Base-by-base conservation (phyloP, 2,888 invertebrate genomes). In the Acleris literana region DNA sequence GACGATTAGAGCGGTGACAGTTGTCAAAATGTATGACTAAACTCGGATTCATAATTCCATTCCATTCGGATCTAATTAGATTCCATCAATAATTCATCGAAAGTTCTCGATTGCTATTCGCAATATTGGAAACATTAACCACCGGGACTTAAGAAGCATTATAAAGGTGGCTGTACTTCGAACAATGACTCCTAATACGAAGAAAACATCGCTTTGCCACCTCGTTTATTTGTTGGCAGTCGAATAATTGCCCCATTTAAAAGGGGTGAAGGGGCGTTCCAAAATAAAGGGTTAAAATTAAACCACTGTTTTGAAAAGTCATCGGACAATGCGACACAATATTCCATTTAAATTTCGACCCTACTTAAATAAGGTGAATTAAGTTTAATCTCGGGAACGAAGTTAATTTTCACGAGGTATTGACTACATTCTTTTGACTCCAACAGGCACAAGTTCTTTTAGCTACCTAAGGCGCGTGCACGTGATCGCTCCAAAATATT, bases 61-160 rank as follows among this genome's bases (percentile, higher is more conserved):
- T n/a, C n/a, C n/a, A n/a, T n/a, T n/a, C n/a, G n/a, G n/a, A n/a
- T n/a, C n/a, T n/a, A n/a, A n/a, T n/a, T n/a, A n/a, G n/a, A n/a
- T n/a, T n/a, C n/a, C n/a, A n/a, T n/a, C n/a, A n/a, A n/a, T n/a
- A n/a, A 64, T 49, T 53, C 44, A 33, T 22, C 9, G 13, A 54
- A 63, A 63, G 55, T 63, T 55, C 29, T 13, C 33, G 22, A 33
- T 62, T 59, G 49, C 48, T 59, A 55, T 64, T 55, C 49, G 43
- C 20, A 60, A 56, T 61, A 65, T 61, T 56, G 65, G 55, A 20
- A 61, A 61, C 51, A 52, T 65, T 65, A 65, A 65, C 60, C 49
- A 65, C 60, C 55, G 55, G 11, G 61, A 56, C 56, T 56, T 51
- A 61, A 60, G 64, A 29, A 52, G 61, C 16, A 61, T 66, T 57